Conservation (phyloP, 1,140 invertebrate genomes). For the Popillia japonica region DNA sequence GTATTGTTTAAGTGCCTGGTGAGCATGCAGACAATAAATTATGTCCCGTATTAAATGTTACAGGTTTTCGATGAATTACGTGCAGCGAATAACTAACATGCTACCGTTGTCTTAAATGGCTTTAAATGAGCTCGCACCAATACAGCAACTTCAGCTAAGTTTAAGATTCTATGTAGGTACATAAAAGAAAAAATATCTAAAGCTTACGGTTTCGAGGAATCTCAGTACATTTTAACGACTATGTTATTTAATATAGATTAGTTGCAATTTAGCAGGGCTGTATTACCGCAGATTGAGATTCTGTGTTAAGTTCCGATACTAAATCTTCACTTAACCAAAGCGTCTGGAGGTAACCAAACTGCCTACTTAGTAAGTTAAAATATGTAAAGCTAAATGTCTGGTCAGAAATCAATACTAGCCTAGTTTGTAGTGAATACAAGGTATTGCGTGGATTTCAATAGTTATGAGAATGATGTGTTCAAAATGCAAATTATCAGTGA, state of each 20-base stretch:
- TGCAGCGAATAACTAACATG: constrained; percentile 6
- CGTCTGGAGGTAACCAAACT: not conserved
- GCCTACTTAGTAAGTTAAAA: not conserved
- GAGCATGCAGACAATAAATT: constrained; percentile 14
- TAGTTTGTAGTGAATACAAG: too few relatives aligned
- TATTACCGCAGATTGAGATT: not conserved
- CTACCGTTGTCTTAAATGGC: constrained; percentile 21
- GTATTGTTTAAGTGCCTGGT: constrained; percentile 1
- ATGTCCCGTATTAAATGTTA: constrained; percentile 10
- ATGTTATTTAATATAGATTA: constrained; percentile 25
- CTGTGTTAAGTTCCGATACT: not conserved
- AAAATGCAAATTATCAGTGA: too few relatives aligned
- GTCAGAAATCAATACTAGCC: not conserved
- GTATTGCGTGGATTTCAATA: too few relatives aligned
- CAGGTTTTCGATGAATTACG: constrained; percentile 29
- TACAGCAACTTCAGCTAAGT: not conserved
- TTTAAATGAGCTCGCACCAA: constrained; percentile 16
- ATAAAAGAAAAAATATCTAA: not conserved
- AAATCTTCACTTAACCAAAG: not conserved
- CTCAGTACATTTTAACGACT: not conserved
- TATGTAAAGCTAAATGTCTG: not conserved
- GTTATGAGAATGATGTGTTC: too few relatives aligned
- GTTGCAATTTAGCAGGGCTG: not conserved
- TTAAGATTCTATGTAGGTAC: not conserved
- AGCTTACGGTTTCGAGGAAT: constrained; percentile 15